These are phyloP conservation scores for Rhagoletis zephyria DNA, from an alignment of 1,140 invertebrate species.

Conservation along the genomic window DNA sequence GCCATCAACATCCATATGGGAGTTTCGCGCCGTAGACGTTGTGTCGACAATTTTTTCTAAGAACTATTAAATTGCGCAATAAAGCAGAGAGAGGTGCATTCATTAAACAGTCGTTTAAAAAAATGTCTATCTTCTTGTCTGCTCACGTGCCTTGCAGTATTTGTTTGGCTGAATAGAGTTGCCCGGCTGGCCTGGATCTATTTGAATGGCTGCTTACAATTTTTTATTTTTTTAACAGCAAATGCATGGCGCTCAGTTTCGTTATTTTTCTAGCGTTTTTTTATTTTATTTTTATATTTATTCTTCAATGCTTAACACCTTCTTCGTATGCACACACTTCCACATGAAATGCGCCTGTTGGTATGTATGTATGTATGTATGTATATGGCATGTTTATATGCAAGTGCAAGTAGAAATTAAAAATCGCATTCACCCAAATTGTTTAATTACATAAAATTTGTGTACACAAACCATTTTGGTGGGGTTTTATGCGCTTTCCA, in stretches of 20 bases:
- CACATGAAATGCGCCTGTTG: too few species aligned
- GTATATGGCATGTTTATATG: not conserved
- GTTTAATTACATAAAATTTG: slow-evolving; percentile 50
- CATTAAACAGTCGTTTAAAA: not conserved
- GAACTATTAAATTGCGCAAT: slow-evolving; percentile 31
- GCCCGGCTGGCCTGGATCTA: not conserved
- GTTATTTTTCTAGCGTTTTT: slow-evolving; percentile 11
- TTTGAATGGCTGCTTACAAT: not conserved
- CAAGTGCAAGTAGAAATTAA: not conserved
- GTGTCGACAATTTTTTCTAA: slow-evolving; percentile 47
- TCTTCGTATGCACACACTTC: too few species aligned
- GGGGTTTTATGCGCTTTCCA: slow-evolving; percentile 45
- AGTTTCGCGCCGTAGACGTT: slow-evolving; percentile 16
- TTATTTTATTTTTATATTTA: not conserved
- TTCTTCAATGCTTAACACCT: not conserved
- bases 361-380: not conserved
- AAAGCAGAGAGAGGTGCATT: not conserved
- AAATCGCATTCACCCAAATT: slow-evolving; percentile 13
- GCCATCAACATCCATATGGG: not conserved
- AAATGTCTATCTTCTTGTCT: slow-evolving; percentile 1
- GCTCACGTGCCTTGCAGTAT: slow-evolving; percentile 19
- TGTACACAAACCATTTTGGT: slow-evolving; percentile 49
- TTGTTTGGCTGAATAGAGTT: not conserved
- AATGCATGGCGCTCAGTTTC: slow-evolving; percentile 44
- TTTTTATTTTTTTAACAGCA: not conserved